Evolutionary conservation across 1,140 invertebrate species (phyloP).

Genomic region (Zaprionus nigranus): DNA sequence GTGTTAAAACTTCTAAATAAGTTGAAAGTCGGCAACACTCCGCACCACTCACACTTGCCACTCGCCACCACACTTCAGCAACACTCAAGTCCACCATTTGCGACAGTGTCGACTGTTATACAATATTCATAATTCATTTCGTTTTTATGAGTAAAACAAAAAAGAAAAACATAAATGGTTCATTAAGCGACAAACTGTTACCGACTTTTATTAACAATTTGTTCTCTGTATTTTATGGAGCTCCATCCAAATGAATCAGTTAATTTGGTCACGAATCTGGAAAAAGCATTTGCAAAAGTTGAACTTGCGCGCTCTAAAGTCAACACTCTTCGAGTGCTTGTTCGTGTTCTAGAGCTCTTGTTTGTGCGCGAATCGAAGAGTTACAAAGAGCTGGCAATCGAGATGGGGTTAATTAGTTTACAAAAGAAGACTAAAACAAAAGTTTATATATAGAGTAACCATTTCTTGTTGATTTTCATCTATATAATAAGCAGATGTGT

Average conservation of each 20-base stretch:
- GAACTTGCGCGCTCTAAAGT: conserved; percentile 50
- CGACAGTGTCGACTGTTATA: conserved; percentile 50
- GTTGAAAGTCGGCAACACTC: conserved; percentile 33
- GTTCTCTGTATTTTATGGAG: conserved; percentile 40
- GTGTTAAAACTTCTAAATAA: conserved; percentile 46
- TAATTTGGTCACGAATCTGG: conserved; percentile 56
- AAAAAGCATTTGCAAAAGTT: conserved; percentile 51
- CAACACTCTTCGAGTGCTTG: conserved; percentile 54
- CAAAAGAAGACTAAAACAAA: neutral
- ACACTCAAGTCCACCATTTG: conserved; percentile 32
- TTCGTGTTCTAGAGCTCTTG: conserved; percentile 69
- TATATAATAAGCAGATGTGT: too few species aligned
- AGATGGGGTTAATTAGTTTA: conserved; percentile 46
- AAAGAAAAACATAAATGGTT: conserved; percentile 39
- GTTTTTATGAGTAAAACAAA: conserved; percentile 32
- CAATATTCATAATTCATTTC: conserved; percentile 33
- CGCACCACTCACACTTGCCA: conserved; percentile 28
- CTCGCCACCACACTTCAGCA: conserved; percentile 50
- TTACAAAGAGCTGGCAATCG: conserved; percentile 28
- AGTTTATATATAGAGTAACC: too few species aligned
- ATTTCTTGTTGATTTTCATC: too few species aligned
- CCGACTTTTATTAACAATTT: conserved; percentile 23
- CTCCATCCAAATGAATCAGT: conserved; percentile 69
- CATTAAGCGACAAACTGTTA: conserved; percentile 39
- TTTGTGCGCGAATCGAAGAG: conserved; percentile 30